phyloP scores from a whole-genome alignment of 2,113 vertebrate genomes.

The Pholis gunnellus region DNA sequence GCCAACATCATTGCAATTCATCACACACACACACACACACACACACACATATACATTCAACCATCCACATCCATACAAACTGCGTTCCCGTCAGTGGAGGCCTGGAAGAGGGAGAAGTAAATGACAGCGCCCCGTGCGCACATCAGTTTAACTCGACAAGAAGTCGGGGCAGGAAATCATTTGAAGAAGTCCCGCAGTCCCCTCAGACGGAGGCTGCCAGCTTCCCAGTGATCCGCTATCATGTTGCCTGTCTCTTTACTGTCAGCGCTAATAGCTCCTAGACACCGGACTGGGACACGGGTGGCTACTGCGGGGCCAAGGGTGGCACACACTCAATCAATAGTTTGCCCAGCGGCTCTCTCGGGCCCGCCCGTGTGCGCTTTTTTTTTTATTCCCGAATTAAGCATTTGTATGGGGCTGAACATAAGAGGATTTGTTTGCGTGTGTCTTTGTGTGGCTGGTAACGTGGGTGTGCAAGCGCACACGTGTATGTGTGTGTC shows the following conservation, averaged over 20 bases:
- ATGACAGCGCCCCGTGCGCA: constrained; percentile 66
- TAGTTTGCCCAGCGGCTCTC: constrained; percentile 56
- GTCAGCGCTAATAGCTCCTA: constrained; percentile 72
- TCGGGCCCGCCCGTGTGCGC: constrained; percentile 17
- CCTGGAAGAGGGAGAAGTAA: constrained; percentile 44
- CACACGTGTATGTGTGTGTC: constrained; percentile 3
- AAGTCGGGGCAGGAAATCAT: constrained; percentile 75
- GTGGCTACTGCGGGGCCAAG: constrained; percentile 58
- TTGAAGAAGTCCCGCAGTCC: constrained; percentile 72
- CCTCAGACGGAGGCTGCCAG: constrained; percentile 70
- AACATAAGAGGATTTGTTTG: constrained; percentile 59
- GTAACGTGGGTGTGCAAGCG: constrained; percentile 1
- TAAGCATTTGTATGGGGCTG: constrained; percentile 56
- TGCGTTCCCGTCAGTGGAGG: constrained; percentile 23
- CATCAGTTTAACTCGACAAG: constrained; percentile 77
- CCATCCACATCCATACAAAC: constrained; percentile 32
- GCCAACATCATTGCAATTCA: constrained; percentile 46
- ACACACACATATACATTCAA: constrained; percentile 21
- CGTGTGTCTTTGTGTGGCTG: constrained; percentile 38
- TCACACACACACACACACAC: constrained; percentile 15
- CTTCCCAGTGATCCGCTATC: constrained; percentile 71
- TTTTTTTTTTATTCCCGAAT: constrained; percentile 37
- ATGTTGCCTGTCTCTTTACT: constrained; percentile 76
- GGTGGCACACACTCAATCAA: constrained; percentile 67
- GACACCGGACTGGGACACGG: constrained; percentile 66